Base-by-base conservation (phyloP, 2,888 invertebrate species). In the Sesia apiformis region DNA sequence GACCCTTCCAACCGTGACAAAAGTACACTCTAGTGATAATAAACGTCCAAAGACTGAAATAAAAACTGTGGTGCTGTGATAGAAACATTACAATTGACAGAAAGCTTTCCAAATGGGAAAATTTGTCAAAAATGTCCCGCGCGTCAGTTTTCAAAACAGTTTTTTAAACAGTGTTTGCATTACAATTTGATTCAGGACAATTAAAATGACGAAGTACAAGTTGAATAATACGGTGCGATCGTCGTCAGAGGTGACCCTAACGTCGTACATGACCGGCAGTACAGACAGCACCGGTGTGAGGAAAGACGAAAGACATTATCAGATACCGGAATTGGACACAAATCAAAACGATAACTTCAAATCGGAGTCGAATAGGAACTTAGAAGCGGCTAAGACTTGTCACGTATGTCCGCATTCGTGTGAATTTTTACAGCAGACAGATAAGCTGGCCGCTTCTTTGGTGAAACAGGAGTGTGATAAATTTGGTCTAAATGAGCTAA, bases 181-280 rank as follows among this genome's bases (percentile, higher is more conserved):
- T 8, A n/a, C 56, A 59, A 58, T 51, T 23, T n/a, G 4, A 23
- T 3, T 8, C 46, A 38, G 39, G 50, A 38, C 40, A 6, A 58
- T 55, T 57, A 81, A 67, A 60, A 91, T 91, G 91, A 90, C 91
- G 53, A 91, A 91, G 68, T 91, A 91, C 70, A 91, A 90, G 66
- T 65, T 91, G 65, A 90, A 88, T 69, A 88, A 90, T 63, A 76
- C 79, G 6, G 69, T 75, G 52, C 76, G 80, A 0, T 77, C 85
- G 5, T 66, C 84, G 40, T 77, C 84, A 5, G 85, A 85, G 61
- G 89, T 89, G 67, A 88, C 86, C 0, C 67, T 89, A n/a, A 89
- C 88, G 2, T 78, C 87, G n/a, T 89, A 81, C 70, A 74, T 87
- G 74, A 67, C 81, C 4, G 83, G 83, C 38, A 78, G 76, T 55